These are phyloP conservation scores for Leptopilina clavipes DNA, from an alignment of 1,140 invertebrate genomes.

Conservation along the genomic window DNA sequence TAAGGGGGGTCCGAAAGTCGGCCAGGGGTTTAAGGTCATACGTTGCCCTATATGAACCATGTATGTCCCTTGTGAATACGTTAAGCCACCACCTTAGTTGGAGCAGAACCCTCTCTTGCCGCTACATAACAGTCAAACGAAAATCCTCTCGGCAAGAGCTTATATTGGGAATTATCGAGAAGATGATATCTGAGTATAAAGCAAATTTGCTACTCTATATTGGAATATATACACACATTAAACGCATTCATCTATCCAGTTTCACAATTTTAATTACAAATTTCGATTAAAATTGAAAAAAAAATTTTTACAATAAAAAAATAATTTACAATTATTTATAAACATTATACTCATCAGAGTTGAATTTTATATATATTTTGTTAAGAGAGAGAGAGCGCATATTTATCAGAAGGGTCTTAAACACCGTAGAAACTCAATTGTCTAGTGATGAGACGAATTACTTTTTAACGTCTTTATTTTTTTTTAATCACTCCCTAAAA, in stretches of 20 bases:
- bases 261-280: background rate
- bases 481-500: no score
- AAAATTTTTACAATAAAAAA: no score
- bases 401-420: no score
- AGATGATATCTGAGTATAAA: background rate
- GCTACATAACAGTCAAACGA: constrained; percentile 3
- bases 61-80: constrained; percentile 19
- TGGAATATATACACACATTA: background rate
- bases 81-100: background rate
- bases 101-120: background rate
- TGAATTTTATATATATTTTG: no score
- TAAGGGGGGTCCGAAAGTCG: constrained; percentile 22
- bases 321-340: no score
- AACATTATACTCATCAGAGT: no score
- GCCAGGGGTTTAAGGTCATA: constrained; percentile 16
- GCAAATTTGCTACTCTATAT: constrained; percentile 9
- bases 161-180: constrained; percentile 17
- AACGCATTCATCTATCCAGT: background rate
- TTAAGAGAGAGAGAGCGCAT: no score
- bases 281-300: no score
- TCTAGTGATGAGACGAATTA: no score
- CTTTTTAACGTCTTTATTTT: no score
- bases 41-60: background rate
- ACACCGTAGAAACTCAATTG: no score
- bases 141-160: constrained; percentile 24